Conservation (phyloP, 2,113 vertebrate genomes). For the Ophiodon elongatus region DNA sequence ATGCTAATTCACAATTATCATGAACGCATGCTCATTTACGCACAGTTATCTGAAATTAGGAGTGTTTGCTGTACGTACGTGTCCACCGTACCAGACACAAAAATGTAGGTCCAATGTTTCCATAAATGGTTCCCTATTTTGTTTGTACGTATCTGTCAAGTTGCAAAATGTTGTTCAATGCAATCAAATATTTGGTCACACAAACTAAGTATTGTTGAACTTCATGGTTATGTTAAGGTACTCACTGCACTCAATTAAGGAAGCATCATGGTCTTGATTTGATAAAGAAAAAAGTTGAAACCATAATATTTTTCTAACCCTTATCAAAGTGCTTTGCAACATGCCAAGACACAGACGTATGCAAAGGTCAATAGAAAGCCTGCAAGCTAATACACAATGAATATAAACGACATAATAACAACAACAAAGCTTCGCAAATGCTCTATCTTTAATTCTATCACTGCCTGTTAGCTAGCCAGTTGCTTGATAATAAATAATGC, state of each 20-base stretch:
- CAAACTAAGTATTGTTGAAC: background rate
- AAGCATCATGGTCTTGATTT: background rate
- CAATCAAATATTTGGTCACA: background rate
- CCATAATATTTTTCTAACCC: background rate
- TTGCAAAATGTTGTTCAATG: too few relatives aligned
- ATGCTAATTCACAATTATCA: background rate
- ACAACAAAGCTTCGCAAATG: background rate
- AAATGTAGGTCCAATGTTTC: background rate
- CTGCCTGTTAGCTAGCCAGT: background rate
- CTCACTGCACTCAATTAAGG: background rate
- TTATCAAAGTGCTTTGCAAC: background rate
- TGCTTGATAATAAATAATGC: constrained; percentile 23
- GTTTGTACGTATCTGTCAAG: background rate
- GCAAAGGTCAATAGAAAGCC: too few relatives aligned
- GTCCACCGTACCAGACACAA: too few relatives aligned
- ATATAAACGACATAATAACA: background rate
- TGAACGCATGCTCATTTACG: background rate
- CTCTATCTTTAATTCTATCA: background rate
- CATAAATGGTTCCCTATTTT: background rate
- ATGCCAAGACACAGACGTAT: background rate
- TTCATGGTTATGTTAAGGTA: background rate
- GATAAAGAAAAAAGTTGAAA: background rate
- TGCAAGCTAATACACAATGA: background rate
- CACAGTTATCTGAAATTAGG: too few relatives aligned
- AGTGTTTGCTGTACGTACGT: too few relatives aligned